Conservation (phyloP, 2,888 invertebrate genomes). For the Cosmopolites sordidus region DNA sequence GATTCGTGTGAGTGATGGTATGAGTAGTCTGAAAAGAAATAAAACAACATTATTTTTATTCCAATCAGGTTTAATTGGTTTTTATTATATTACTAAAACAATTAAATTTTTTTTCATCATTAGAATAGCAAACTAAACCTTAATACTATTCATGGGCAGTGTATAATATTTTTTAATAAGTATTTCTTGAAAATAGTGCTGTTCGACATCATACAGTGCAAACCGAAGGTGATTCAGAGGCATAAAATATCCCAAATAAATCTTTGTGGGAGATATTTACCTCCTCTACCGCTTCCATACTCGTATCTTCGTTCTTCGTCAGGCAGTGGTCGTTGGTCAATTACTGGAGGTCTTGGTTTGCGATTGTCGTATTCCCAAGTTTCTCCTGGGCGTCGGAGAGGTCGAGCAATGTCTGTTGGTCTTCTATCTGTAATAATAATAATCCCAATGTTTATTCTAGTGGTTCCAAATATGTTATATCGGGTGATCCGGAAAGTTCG, state of each 20-base stretch:
- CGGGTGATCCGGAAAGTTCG: too few relatives aligned
- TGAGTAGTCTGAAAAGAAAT: constrained; percentile 39
- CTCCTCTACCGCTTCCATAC: constrained; percentile 37
- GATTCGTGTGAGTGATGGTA: constrained; percentile 37
- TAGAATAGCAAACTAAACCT: too few relatives aligned
- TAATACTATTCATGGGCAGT: neutral
- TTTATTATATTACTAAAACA: too few relatives aligned
- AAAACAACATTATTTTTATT: constrained; percentile 10
- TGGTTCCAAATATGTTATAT: too few relatives aligned
- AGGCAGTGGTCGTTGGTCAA: constrained; percentile 17
- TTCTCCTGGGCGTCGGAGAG: constrained; percentile 25
- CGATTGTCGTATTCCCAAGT: constrained; percentile 29
- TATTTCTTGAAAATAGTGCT: neutral
- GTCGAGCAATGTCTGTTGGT: constrained; percentile 10
- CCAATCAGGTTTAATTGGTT: too few relatives aligned
- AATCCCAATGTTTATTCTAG: neutral
- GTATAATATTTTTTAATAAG: neutral
- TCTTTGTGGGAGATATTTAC: constrained; percentile 39
- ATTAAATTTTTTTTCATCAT: too few relatives aligned
- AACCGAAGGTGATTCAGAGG: constrained; percentile 24
- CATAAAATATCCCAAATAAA: constrained; percentile 41
- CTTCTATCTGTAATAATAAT: constrained; percentile 18
- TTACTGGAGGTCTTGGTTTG: constrained; percentile 28
- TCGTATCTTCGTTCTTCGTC: constrained; percentile 29
- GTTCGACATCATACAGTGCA: neutral